phyloP scores from a whole-genome alignment of 2,113 vertebrate species.

The Pavo muticus region DNA sequence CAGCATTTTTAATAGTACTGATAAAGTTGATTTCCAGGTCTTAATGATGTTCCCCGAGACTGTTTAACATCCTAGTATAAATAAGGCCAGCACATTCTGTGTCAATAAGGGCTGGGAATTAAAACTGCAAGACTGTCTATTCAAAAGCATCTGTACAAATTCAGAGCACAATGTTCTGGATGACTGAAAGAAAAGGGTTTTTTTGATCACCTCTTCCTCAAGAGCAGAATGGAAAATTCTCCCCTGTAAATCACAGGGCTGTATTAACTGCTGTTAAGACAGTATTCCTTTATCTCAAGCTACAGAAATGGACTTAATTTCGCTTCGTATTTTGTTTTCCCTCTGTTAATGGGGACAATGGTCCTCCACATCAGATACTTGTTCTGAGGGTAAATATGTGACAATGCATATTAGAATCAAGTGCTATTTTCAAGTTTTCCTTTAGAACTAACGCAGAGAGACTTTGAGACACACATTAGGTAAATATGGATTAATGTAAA shows the following conservation, averaged over 20 bases:
- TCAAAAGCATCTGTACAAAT: neutral
- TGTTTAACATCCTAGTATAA: neutral
- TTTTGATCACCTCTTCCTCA: neutral
- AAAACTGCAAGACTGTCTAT: neutral
- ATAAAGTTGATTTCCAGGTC: accelerated
- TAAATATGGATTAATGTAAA: neutral
- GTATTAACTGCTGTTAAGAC: neutral
- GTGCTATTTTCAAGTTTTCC: neutral
- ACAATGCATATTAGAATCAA: neutral
- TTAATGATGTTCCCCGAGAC: neutral
- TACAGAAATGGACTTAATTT: neutral
- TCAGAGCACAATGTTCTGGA: neutral
- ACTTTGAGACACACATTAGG: neutral
- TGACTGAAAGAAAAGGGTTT: neutral
- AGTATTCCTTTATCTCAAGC: neutral
- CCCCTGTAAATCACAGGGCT: neutral
- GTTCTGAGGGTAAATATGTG: neutral
- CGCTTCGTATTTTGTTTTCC: neutral
- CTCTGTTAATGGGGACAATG: neutral
- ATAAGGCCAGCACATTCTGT: neutral
- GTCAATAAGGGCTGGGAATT: neutral
- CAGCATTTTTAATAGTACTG: neutral
- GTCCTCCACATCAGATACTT: neutral
- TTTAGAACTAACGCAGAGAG: neutral
- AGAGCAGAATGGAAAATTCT: neutral